phyloP scores from a whole-genome alignment of 2,888 invertebrate genomes.

The Chydorus sphaericus region DNA sequence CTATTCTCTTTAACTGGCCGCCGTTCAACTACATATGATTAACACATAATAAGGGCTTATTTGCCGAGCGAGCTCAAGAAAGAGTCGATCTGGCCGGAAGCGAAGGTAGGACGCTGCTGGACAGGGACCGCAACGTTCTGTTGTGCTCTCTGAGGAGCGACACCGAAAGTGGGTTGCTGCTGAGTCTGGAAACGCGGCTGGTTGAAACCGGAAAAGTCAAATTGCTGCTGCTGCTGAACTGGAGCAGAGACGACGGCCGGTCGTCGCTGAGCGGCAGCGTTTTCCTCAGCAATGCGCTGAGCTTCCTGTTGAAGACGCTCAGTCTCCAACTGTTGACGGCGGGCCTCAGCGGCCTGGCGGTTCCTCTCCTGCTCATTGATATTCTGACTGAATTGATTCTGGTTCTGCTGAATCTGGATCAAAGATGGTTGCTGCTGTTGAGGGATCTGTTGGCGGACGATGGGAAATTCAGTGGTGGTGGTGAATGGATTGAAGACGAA shows the following conservation, averaged over 20 bases:
- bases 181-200: constrained; percentile 16
- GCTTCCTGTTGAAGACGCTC: not conserved
- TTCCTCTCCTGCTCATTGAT: not conserved
- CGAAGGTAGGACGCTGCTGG: constrained; percentile 28
- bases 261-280: constrained; percentile 13
- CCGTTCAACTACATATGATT: too few relatives aligned
- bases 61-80: constrained; percentile 40
- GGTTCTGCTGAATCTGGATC: constrained; percentile 2
- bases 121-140: too few relatives aligned
- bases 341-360: not conserved
- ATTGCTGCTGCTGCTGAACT: not conserved
- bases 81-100: constrained; percentile 60
- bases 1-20: too few relatives aligned
- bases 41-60: too few relatives aligned
- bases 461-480: constrained; percentile 18
- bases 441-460: not conserved
- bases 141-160: constrained; percentile 28
- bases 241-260: constrained; percentile 14
- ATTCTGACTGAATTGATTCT: not conserved
- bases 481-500: too few relatives aligned
- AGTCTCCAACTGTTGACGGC: not conserved
- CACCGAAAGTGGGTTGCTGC: constrained; percentile 13
- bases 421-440: not conserved
- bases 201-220: constrained; percentile 18
- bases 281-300: constrained; percentile 2